phyloP scores from a whole-genome alignment of 2,113 vertebrate genomes.

The Porphyrio hochstetteri region DNA sequence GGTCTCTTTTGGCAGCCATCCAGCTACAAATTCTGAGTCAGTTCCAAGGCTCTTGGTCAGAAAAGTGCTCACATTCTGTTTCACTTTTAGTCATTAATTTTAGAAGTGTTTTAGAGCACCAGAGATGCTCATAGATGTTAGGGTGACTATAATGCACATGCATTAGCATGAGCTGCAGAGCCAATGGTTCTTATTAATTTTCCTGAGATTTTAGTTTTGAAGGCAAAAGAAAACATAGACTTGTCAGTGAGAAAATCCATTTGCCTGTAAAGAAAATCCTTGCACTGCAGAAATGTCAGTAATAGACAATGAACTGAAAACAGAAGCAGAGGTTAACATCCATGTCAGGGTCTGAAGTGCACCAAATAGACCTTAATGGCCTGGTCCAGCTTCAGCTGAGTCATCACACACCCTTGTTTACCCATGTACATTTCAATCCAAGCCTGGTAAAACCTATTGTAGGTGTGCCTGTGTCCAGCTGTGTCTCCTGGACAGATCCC shows the following conservation, averaged over 20 bases:
- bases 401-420: not conserved
- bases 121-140: not conserved
- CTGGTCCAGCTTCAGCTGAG: not conserved
- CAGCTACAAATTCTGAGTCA: not conserved
- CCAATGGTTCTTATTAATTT: not conserved
- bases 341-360: not conserved
- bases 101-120: not conserved
- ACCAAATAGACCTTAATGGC: not conserved
- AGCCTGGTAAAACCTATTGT: not conserved
- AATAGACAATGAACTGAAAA: not conserved
- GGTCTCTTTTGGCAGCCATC: not conserved
- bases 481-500: not conserved
- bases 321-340: not conserved
- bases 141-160: not conserved
- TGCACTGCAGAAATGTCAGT: not conserved
- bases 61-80: not conserved
- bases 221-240: not conserved
- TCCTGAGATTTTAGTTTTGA: not conserved
- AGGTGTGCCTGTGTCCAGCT: not conserved
- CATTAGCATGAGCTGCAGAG: not conserved
- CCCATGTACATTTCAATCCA: not conserved
- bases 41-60: not conserved
- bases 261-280: not conserved
- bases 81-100: not conserved
- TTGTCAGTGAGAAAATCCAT: not conserved